These are phyloP conservation scores for Cyanocitta stelleri DNA, from an alignment of 2,113 vertebrate species.

Conservation along the genomic window DNA sequence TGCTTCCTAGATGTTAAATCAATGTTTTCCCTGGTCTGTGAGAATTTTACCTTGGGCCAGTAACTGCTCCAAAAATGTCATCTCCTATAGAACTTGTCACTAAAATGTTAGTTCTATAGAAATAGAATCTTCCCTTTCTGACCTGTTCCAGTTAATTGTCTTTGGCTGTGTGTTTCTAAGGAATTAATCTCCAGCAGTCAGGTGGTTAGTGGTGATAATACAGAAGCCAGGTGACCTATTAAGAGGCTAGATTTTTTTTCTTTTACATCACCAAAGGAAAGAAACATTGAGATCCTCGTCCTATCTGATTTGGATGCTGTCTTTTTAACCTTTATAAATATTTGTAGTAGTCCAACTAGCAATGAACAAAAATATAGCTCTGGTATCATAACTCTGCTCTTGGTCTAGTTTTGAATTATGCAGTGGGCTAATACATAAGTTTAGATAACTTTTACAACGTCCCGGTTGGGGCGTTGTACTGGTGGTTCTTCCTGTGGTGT, in stretches of 20 bases:
- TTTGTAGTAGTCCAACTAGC: neutral
- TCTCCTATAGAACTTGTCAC: neutral
- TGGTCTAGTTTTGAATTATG: neutral
- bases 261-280: neutral
- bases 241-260: neutral
- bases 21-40: neutral
- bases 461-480: neutral
- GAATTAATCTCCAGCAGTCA: neutral
- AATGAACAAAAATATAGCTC: neutral
- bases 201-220: neutral
- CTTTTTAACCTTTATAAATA: neutral
- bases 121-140: neutral
- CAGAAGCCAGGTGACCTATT: neutral
- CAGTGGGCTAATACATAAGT: neutral
- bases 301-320: neutral
- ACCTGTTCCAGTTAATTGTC: neutral
- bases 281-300: neutral
- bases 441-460: neutral
- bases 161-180: neutral
- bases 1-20: constrained; percentile 9
- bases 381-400: neutral
- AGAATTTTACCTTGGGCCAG: neutral
- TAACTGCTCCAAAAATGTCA: constrained; percentile 52
- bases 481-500: neutral
- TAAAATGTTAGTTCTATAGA: neutral